Percentiles rank a stretch among this genome's conserved stretches.
These are phyloP conservation scores for Nibea coibor DNA, from an alignment of 2,113 vertebrate species.

Conservation along the genomic window DNA sequence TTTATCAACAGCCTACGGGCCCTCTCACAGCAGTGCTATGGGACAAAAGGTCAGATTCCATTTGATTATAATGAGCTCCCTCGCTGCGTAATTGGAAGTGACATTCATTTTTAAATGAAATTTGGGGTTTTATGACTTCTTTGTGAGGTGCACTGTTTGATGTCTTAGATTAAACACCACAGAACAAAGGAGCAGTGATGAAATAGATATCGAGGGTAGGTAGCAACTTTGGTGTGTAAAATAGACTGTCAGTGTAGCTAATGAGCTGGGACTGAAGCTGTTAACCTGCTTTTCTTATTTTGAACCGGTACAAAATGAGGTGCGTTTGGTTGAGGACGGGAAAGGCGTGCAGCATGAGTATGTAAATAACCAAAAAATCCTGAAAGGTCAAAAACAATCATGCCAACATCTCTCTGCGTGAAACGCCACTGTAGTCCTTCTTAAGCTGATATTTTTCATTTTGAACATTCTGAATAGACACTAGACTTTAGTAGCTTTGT, in stretches of 20 bases:
- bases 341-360: not conserved
- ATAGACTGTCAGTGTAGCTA: constrained; percentile 48
- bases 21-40: constrained; percentile 42
- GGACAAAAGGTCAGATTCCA: constrained; percentile 74
- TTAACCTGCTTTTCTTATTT: constrained; percentile 58
- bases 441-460: not conserved
- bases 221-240: constrained; percentile 39
- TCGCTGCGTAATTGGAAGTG: constrained; percentile 60
- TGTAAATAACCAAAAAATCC: constrained; percentile 23
- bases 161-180: constrained; percentile 65
- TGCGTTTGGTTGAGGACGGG: constrained; percentile 7
- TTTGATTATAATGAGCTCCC: constrained; percentile 72
- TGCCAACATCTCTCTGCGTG: constrained; percentile 8
- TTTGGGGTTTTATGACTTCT: constrained; percentile 58
- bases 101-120: constrained; percentile 54
- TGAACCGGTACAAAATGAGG: constrained; percentile 9
- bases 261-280: constrained; percentile 56
- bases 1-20: constrained; percentile 51
- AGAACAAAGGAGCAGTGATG: constrained; percentile 40
- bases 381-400: constrained; percentile 31
- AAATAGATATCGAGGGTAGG: constrained; percentile 37
- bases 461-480: not conserved
- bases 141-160: constrained; percentile 62
- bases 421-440: not conserved
- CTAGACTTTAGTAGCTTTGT: not conserved